These are phyloP conservation scores for Eulacestoma nigropectus DNA, from an alignment of 2,113 vertebrate genomes.

Conservation along the genomic window DNA sequence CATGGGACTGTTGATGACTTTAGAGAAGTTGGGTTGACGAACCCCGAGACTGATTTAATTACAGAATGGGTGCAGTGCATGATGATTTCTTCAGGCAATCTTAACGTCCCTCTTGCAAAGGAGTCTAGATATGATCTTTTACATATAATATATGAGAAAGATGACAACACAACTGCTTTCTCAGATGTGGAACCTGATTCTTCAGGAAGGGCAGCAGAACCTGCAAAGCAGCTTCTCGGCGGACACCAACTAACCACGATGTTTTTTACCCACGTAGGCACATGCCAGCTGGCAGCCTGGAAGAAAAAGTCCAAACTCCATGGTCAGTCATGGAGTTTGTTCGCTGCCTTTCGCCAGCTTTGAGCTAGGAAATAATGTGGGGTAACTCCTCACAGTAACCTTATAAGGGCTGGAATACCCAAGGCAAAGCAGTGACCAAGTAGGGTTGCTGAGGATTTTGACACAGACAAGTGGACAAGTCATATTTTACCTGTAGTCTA, in stretches of 20 bases:
- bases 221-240: background rate
- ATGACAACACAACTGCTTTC: background rate
- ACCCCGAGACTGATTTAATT: background rate
- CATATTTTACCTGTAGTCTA: background rate
- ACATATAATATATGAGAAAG: background rate
- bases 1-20: background rate
- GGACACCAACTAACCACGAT: background rate
- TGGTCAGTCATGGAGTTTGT: background rate
- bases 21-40: background rate
- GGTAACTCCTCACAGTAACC: background rate
- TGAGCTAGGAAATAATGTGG: fast-evolving
- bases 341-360: background rate
- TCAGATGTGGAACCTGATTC: background rate
- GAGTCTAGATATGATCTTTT: background rate
- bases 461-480: background rate
- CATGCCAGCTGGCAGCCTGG: background rate
- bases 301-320: background rate
- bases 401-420: background rate
- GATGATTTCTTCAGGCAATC: background rate
- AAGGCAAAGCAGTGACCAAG: background rate
- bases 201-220: background rate
- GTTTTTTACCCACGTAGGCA: fast-evolving
- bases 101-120: background rate
- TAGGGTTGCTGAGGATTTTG: background rate
- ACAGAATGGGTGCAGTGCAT: background rate